A percentile compares a stretch with the other conserved stretches of the same genome.
These are phyloP conservation scores for Empidonax traillii DNA, from an alignment of 2,113 vertebrate genomes.

Conservation along the genomic window DNA sequence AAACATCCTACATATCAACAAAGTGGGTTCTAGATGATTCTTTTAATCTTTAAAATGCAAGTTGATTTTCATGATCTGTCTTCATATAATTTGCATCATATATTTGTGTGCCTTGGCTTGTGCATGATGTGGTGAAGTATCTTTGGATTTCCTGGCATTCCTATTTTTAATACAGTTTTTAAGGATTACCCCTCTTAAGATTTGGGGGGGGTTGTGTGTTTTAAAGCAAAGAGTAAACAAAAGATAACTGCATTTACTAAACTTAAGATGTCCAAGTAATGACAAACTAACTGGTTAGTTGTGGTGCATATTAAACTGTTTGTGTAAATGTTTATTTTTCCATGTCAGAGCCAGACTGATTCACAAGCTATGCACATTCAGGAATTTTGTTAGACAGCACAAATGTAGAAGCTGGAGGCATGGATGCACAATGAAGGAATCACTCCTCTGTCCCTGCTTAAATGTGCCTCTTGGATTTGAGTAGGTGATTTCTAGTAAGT, in stretches of 20 bases:
- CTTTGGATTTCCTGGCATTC: not conserved
- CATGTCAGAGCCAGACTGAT: not conserved
- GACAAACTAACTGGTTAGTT: not conserved
- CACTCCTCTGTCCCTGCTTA: not conserved
- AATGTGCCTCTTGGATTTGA: not conserved
- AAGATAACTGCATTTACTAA: not conserved
- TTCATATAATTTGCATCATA: not conserved
- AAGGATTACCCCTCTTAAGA: not conserved
- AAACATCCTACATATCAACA: not conserved
- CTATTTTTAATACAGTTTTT: not conserved
- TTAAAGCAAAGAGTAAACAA: not conserved
- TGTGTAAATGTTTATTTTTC: constrained; percentile 9
- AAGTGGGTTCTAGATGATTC: not conserved
- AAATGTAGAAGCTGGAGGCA: not conserved
- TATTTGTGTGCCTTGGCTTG: not conserved
- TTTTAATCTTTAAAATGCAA: not conserved
- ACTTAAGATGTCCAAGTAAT: not conserved
- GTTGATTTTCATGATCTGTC: not conserved
- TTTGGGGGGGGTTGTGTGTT: not conserved
- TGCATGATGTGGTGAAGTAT: not conserved
- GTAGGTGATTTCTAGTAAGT: not conserved
- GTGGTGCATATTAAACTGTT: not conserved
- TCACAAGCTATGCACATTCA: not conserved
- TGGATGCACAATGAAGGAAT: not conserved
- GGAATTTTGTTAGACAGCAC: not conserved